Conservation (phyloP, 2,797 vertebrate species). For the Protonibea diacanthus region DNA sequence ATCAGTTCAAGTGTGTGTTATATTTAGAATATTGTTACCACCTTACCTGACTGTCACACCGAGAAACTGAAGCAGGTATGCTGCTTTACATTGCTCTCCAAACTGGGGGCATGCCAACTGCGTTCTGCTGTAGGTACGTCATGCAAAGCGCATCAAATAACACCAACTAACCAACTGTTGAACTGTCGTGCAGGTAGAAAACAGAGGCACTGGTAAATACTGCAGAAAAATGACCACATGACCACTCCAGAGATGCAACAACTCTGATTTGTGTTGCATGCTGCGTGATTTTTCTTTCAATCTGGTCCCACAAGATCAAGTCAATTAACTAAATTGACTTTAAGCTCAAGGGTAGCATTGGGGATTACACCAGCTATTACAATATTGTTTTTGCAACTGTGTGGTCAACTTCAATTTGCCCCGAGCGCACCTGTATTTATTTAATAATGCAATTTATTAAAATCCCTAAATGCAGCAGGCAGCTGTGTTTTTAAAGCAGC, state of each 20-base stretch:
- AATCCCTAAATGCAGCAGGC: slow-evolving; percentile 1
- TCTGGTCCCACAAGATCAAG: background rate
- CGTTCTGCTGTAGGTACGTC: no score
- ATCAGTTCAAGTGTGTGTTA: no score
- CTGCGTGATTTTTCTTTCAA: background rate
- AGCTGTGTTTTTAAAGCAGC: background rate
- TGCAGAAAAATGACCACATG: background rate
- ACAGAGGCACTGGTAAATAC: no score
- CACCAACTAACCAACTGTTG: no score
- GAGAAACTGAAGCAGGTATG: no score
- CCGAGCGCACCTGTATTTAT: background rate
- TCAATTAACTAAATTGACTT: background rate
- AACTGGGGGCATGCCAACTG: no score
- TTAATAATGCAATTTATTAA: slow-evolving; percentile 8
- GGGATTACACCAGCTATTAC: background rate
- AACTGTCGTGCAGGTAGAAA: no score
- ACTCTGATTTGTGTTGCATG: background rate
- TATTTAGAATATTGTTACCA: no score
- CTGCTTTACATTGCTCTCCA: no score
- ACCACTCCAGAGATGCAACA: background rate
- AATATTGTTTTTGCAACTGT: background rate
- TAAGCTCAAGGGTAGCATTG: background rate
- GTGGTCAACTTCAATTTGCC: background rate
- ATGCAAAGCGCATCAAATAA: no score
- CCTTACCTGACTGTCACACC: no score